Evolutionary conservation across 2,888 invertebrate species (phyloP), one percentile per base, ranked within the genome.

Genomic region (Drosophila anceps): DNA sequence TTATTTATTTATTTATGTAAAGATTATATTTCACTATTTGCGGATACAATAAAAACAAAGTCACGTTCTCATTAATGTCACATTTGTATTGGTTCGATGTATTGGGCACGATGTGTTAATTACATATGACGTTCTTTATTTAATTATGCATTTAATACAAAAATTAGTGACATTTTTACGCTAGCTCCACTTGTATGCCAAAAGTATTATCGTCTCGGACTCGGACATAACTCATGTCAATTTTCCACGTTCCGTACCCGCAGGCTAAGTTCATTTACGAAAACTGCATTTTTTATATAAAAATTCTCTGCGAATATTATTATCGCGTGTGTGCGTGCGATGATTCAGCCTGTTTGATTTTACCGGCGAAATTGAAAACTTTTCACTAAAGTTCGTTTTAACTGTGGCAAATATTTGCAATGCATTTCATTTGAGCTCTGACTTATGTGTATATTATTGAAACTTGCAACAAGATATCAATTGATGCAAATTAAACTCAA

Each of bases 21-120:
- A 9, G 41, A 62, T 53, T 31, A 46, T 57, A 65, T 57, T 53
- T 71, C 18, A 20, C 12, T 79, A 74, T 82, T 84, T 82, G 73
- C 60, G 41, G 39, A 62, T 68, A 44, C 64, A 80, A 82, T 85
- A 73, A 81, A 80, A 80, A 71, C 64, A 74, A 83, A 88, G 87
- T 86, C 85, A 86, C 88, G 85, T 86, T 86, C 87, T 74, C 71
- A 81, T 78, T 86, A 80, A 73, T 69, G 61, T 53, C 73, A 48
- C 27, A 69, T 70, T 73, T 69, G 81, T 71, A 46, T 57, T 66
- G 39, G 46, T 61, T 55, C 44, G 50, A 18, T 12, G 48, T 39
- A 54, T 65, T 29, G 33, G 37, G 50, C 51, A 61, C 41, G 60
- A 82, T 73, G 86, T 81, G 78, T 72, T 73, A 81, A 83, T 81